Evolutionary conservation across 2,113 vertebrate species (phyloP).

Genomic region (Uropsilus gracilis): DNA sequence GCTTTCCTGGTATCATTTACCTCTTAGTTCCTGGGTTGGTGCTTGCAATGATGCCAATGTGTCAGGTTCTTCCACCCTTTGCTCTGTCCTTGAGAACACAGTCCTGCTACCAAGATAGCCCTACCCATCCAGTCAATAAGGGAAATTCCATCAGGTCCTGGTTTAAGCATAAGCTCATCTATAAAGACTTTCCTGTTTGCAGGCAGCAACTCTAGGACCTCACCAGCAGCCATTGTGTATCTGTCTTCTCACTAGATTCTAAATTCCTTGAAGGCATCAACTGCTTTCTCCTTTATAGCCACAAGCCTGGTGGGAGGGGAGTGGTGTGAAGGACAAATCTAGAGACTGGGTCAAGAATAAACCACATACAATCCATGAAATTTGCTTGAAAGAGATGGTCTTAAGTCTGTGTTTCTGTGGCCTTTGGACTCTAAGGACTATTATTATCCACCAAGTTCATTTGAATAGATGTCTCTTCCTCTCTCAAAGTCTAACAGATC

Average conservation of each 20-base stretch:
- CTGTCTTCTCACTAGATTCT: neutral
- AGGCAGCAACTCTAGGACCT: neutral
- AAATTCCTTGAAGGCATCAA: neutral
- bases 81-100: neutral
- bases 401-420: neutral
- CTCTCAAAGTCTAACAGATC: neutral
- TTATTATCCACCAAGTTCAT: neutral
- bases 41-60: neutral
- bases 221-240: neutral
- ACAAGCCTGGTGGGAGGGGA: neutral
- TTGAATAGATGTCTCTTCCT: neutral
- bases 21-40: constrained; percentile 3
- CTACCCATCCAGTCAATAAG: neutral
- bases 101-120: neutral
- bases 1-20: neutral
- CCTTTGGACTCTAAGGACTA: neutral
- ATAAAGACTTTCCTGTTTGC: neutral
- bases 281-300: neutral
- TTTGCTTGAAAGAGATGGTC: neutral
- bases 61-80: neutral
- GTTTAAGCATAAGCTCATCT: neutral
- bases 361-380: neutral
- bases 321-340: neutral
- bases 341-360: neutral
- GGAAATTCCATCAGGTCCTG: neutral